phyloP scores from a whole-genome alignment of 2,113 vertebrate species.

The Shinisaurus crocodilurus region DNA sequence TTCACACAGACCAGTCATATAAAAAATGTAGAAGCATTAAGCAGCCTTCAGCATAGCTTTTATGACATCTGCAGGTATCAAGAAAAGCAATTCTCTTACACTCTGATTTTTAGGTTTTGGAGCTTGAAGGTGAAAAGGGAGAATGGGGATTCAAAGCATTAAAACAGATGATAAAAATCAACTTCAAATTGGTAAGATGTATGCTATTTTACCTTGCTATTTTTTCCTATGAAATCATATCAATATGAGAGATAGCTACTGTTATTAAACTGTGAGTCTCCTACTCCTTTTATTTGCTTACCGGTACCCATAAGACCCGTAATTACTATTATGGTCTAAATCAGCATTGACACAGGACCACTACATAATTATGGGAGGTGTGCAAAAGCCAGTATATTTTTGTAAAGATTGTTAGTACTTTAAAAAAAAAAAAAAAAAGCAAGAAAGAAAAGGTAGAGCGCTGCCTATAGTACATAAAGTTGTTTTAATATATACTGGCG shows the following conservation, averaged over 20 bases:
- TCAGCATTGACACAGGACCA: background rate
- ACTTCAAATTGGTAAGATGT: slow-evolving; percentile 95
- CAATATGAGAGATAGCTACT: slow-evolving; percentile 31
- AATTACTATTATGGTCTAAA: no score
- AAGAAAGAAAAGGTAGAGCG: no score
- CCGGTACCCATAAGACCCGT: no score
- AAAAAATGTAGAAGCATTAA: background rate
- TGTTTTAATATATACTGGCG: background rate
- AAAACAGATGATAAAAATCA: slow-evolving; percentile 99
- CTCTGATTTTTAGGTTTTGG: slow-evolving; percentile 87
- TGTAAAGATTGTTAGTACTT: background rate
- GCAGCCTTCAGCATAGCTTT: background rate
- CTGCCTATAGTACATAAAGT: background rate
- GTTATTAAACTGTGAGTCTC: slow-evolving; percentile 7
- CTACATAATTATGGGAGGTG: no score
- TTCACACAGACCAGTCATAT: background rate
- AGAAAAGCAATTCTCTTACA: slow-evolving; percentile 50
- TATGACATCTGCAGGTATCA: slow-evolving; percentile 11
- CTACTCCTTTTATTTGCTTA: background rate
- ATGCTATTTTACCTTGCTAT: background rate
- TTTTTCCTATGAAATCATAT: slow-evolving; percentile 35
- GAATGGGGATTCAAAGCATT: slow-evolving; percentile 99
- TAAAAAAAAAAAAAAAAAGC: background rate
- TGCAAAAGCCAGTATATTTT: background rate
- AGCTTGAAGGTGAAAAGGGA: slow-evolving; percentile 98